Evolutionary conservation across 1,140 invertebrate genomes (phyloP).

Genomic region (Phthorimaea operculella): DNA sequence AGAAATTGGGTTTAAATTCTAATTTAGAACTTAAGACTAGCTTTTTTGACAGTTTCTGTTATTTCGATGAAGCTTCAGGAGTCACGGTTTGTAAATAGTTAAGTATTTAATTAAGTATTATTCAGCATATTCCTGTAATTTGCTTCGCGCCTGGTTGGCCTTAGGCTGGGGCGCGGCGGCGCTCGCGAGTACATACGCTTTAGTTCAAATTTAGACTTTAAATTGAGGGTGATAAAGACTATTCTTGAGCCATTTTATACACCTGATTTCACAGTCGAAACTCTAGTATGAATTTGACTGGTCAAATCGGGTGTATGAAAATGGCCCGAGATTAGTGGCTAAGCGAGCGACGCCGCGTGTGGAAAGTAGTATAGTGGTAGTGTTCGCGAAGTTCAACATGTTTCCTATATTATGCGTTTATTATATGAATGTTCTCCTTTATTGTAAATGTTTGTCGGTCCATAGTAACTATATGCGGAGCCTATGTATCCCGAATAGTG

Average conservation of each 20-base stretch:
- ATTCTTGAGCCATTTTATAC: neutral
- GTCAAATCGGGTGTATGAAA: too few species aligned
- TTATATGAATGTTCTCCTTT: conserved; percentile 64
- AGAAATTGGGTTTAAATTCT: neutral
- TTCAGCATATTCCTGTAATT: conserved; percentile 51
- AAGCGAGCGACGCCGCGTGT: neutral
- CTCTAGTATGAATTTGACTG: too few species aligned
- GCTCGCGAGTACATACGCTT: conserved; percentile 7
- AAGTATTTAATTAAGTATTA: conserved; percentile 59
- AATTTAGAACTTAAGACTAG: too few species aligned
- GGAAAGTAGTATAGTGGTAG: conserved; percentile 35
- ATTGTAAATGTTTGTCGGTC: conserved; percentile 63
- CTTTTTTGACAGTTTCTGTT: neutral
- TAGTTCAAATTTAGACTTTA: too few species aligned
- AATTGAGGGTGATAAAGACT: too few species aligned
- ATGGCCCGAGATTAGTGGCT: too few species aligned
- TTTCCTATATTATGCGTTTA: conserved; percentile 66
- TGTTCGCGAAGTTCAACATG: conserved; percentile 46
- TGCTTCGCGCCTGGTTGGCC: conserved; percentile 47
- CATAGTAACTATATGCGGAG: conserved; percentile 41
- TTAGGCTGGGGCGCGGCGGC: conserved; percentile 9
- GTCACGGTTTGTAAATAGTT: conserved; percentile 42
- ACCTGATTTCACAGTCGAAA: too few species aligned
- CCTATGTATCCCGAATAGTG: conserved; percentile 45
- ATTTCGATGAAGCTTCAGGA: neutral